Evolutionary conservation across 1,140 invertebrate genomes (phyloP).

Genomic region (Drosophila yakuba): DNA sequence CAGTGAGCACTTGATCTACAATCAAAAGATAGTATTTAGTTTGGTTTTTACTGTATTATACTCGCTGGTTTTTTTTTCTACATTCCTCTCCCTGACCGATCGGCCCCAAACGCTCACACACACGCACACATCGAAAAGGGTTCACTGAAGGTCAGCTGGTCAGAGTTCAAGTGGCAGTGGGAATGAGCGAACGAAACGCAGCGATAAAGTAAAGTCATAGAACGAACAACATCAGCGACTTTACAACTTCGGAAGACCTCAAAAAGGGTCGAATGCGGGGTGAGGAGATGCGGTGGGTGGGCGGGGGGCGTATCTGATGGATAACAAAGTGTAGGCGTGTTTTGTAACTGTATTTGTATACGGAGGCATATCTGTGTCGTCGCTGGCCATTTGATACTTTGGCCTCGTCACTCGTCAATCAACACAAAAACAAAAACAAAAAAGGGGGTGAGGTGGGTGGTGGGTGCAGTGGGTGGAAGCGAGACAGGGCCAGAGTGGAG

Average conservation of each 20-base stretch:
- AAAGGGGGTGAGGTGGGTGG: slow-evolving; percentile 1
- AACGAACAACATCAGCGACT: slow-evolving; percentile 20
- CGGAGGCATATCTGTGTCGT: slow-evolving; percentile 67
- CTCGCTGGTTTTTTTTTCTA: not conserved
- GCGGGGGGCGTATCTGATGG: not conserved
- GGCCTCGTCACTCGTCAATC: slow-evolving; percentile 68
- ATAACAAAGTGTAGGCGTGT: slow-evolving; percentile 51
- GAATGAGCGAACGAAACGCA: slow-evolving; percentile 27
- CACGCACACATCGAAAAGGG: slow-evolving; percentile 47
- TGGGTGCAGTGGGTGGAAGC: slow-evolving; percentile 3
- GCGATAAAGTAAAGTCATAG: slow-evolving; percentile 41
- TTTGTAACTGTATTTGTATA: slow-evolving; percentile 46
- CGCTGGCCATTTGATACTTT: slow-evolving; percentile 77
- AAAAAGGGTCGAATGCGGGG: slow-evolving; percentile 3
- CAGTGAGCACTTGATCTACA: not conserved
- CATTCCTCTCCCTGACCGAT: slow-evolving; percentile 10
- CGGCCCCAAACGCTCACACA: slow-evolving; percentile 10
- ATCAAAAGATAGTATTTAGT: not conserved
- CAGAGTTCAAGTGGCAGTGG: slow-evolving; percentile 77
- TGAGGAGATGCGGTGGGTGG: not conserved
- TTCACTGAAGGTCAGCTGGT: slow-evolving; percentile 83
- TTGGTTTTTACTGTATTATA: slow-evolving; percentile 25
- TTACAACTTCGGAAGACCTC: slow-evolving; percentile 44
- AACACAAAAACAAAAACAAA: slow-evolving; percentile 19
- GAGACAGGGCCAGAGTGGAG: not conserved